These are phyloP conservation scores for Rynchops niger DNA, from an alignment of 2,113 vertebrate species.

Conservation along the genomic window DNA sequence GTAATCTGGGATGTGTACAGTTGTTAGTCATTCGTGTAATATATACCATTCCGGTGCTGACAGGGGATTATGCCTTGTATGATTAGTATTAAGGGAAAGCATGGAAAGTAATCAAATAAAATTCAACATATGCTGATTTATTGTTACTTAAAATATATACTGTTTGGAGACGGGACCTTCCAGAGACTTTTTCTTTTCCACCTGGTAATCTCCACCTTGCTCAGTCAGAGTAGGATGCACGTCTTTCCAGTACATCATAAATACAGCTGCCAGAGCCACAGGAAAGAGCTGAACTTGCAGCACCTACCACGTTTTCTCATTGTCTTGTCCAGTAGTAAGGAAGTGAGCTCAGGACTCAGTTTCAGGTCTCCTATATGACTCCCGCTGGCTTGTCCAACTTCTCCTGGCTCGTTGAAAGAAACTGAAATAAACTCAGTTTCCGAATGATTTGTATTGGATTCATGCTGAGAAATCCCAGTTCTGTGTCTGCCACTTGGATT, in stretches of 20 bases:
- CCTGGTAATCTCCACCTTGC: background rate
- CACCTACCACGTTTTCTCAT: background rate
- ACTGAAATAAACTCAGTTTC: background rate
- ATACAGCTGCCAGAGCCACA: background rate
- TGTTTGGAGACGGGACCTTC: background rate
- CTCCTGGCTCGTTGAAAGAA: background rate
- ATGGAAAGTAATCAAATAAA: background rate
- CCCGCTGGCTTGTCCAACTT: background rate
- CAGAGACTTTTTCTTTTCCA: background rate
- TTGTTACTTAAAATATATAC: background rate
- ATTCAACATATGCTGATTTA: background rate
- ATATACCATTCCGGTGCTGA: background rate
- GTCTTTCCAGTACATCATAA: background rate
- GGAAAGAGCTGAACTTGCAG: background rate
- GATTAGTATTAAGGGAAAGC: background rate
- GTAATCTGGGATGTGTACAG: background rate
- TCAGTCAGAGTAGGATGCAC: background rate
- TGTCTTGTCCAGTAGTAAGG: background rate
- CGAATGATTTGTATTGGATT: background rate
- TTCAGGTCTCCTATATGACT: background rate
- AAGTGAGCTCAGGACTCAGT: background rate
- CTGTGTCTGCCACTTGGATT: background rate
- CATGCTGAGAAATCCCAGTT: background rate
- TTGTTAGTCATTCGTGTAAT: background rate
- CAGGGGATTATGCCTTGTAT: background rate